These are phyloP conservation scores for Pseudopodoces humilis DNA, from an alignment of 2,113 vertebrate genomes.

Conservation along the genomic window DNA sequence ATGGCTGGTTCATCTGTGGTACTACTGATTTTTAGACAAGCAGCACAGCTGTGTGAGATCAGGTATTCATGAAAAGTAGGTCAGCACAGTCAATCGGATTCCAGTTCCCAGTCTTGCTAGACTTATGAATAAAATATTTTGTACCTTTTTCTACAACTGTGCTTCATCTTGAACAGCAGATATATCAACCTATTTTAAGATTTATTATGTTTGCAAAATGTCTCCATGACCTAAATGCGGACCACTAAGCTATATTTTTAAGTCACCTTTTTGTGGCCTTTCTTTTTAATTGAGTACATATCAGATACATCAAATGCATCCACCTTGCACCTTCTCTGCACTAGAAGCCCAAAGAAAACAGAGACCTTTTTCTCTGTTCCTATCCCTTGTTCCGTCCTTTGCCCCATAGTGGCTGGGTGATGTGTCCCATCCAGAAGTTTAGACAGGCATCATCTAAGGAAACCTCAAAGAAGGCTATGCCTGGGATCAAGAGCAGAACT, in stretches of 20 bases:
- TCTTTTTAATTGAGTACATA: not conserved
- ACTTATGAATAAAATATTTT: conserved; percentile 53
- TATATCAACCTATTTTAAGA: not conserved
- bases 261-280: not conserved
- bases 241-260: not conserved
- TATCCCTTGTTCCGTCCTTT: not conserved
- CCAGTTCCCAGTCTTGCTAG: not conserved
- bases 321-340: not conserved
- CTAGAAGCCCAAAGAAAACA: not conserved
- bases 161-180: not conserved
- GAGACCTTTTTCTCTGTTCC: not conserved
- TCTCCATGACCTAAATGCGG: not conserved
- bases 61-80: conserved; percentile 45
- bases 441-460: not conserved
- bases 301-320: not conserved
- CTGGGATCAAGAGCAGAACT: not conserved
- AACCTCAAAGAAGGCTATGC: not conserved
- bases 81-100: not conserved
- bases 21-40: not conserved
- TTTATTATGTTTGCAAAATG: not conserved
- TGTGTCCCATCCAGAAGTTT: not conserved
- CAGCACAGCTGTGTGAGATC: not conserved
- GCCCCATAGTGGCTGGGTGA: accelerated
- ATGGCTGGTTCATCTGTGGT: not conserved
- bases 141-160: not conserved